Evolutionary conservation across 2,113 vertebrate species (phyloP).

Genomic region (Garra rufa): DNA sequence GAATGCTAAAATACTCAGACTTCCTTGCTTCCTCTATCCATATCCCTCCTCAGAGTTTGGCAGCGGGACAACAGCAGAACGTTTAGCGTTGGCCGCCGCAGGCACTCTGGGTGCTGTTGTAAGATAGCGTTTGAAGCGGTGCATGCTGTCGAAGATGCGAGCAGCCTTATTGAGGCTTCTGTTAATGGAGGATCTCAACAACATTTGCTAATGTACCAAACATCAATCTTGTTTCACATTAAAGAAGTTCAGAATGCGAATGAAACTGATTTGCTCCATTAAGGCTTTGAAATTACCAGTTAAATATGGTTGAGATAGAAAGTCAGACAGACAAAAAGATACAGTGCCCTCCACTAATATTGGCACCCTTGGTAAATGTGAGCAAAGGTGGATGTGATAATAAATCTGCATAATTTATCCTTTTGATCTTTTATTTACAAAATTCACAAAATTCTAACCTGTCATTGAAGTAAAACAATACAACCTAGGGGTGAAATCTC

Average conservation of each 20-base stretch:
- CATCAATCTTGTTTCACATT: conserved; percentile 16
- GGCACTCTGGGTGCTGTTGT: conserved; percentile 44
- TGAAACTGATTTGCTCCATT: background rate
- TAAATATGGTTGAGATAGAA: background rate
- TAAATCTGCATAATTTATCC: too few species aligned
- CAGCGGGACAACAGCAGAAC: conserved; percentile 49
- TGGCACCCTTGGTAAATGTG: too few species aligned
- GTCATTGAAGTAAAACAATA: too few species aligned
- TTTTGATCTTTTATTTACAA: too few species aligned
- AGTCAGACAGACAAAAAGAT: too few species aligned
- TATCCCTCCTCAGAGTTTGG: conserved; percentile 37
- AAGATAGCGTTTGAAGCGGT: conserved; percentile 53
- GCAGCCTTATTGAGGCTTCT: conserved; percentile 20
- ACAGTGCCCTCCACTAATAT: too few species aligned
- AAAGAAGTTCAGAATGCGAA: conserved; percentile 14
- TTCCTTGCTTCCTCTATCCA: conserved; percentile 23
- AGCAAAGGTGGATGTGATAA: too few species aligned
- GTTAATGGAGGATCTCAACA: conserved; percentile 29
- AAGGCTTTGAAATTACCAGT: background rate
- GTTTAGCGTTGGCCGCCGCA: conserved; percentile 48
- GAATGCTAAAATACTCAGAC: conserved; percentile 6
- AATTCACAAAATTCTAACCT: too few species aligned
- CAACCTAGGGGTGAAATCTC: too few species aligned
- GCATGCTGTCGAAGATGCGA: conserved; percentile 32
- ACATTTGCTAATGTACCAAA: conserved; percentile 21